A percentile compares a stretch with the other conserved stretches of the same genome.
phyloP scores from a whole-genome alignment of 2,888 invertebrate genomes.

The Cylindroiulus punctatus region DNA sequence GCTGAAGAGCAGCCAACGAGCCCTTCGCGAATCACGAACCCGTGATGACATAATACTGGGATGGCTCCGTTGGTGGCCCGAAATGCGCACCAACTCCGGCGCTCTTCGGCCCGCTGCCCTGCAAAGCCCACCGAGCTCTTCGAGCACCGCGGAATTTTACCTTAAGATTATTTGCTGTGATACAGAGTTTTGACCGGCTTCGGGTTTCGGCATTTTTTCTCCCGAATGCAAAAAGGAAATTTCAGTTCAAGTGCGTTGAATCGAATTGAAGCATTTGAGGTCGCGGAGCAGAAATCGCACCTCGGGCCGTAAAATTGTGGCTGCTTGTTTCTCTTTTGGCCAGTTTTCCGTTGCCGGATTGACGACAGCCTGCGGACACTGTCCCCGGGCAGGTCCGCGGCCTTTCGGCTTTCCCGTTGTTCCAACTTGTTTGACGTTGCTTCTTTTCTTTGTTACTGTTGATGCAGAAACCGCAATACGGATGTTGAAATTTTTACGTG shows the following conservation, averaged over 20 bases:
- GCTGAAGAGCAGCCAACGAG: background rate
- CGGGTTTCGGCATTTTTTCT: background rate
- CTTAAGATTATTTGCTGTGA: slow-evolving; percentile 31
- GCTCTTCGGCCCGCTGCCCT: background rate
- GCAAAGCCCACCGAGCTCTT: background rate
- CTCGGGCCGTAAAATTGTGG: background rate
- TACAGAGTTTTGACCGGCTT: background rate
- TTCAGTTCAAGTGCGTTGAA: too few relatives aligned
- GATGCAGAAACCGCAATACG: too few relatives aligned
- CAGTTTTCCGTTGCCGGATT: background rate
- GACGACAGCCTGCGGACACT: background rate
- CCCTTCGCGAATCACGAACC: background rate
- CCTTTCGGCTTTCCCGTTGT: too few relatives aligned
- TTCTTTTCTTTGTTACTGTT: too few relatives aligned
- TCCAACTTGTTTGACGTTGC: too few relatives aligned
- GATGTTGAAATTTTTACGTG: too few relatives aligned
- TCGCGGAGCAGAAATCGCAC: background rate
- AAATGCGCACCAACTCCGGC: too few relatives aligned
- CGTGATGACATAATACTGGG: too few relatives aligned
- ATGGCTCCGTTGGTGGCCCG: too few relatives aligned
- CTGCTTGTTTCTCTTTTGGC: background rate
- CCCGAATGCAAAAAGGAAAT: too few relatives aligned
- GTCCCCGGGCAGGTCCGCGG: too few relatives aligned
- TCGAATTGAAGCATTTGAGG: background rate
- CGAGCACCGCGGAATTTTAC: background rate